These are phyloP conservation scores for Danaus melanippus DNA, from an alignment of 1,140 invertebrate genomes.

Conservation along the genomic window DNA sequence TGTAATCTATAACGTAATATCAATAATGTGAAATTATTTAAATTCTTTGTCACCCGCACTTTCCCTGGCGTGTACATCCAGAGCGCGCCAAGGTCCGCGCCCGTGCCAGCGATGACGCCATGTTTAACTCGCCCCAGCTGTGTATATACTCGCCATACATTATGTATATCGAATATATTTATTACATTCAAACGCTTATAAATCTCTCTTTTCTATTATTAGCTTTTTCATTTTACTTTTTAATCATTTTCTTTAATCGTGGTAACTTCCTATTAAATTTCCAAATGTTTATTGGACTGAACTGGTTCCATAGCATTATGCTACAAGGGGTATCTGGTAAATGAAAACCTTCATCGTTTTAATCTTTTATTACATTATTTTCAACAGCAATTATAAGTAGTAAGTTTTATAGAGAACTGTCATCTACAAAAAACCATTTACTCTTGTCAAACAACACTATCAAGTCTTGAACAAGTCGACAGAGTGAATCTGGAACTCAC, in stretches of 20 bases:
- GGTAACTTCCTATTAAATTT: too few species aligned
- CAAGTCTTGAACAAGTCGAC: constrained; percentile 18
- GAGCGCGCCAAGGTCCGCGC: constrained; percentile 30
- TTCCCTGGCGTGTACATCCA: constrained; percentile 5
- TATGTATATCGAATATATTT: constrained; percentile 1
- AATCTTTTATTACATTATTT: constrained; percentile 11
- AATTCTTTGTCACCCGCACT: neutral
- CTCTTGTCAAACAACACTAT: constrained; percentile 7
- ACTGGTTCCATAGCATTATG: too few species aligned
- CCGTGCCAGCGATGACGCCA: constrained; percentile 31
- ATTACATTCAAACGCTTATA: too few species aligned
- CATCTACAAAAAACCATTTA: neutral
- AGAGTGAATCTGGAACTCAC: constrained; percentile 45
- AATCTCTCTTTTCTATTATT: too few species aligned
- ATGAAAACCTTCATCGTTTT: too few species aligned
- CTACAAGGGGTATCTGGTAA: too few species aligned
- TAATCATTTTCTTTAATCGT: too few species aligned
- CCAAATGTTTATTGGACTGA: too few species aligned
- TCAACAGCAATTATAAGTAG: constrained; percentile 61
- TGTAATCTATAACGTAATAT: too few species aligned
- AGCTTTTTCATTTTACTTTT: too few species aligned
- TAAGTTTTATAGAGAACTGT: constrained; percentile 31
- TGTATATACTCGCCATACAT: constrained; percentile 12
- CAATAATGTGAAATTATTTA: too few species aligned
- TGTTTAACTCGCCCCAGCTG: constrained; percentile 31